phyloP scores from a whole-genome alignment of 2,888 invertebrate species.

The Lycaena phlaeas region DNA sequence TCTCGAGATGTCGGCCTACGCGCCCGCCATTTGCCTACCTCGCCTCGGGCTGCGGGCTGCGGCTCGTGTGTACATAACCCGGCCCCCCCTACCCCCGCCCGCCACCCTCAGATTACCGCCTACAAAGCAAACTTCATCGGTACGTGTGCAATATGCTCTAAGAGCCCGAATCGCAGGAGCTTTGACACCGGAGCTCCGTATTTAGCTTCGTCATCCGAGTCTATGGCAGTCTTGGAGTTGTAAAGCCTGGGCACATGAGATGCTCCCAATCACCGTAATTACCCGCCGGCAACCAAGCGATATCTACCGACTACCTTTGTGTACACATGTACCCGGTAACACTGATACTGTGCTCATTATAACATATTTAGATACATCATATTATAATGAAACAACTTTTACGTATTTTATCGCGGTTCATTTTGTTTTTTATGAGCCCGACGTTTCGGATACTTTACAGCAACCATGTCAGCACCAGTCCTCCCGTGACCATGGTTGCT shows the following conservation, averaged over 20 bases:
- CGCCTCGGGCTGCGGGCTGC: constrained; percentile 43
- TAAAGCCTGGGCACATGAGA: constrained; percentile 30
- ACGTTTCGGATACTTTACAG: too few relatives aligned
- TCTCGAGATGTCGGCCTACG: constrained; percentile 69
- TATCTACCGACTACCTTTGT: constrained; percentile 5
- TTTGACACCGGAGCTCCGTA: constrained; percentile 56
- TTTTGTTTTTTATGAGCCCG: too few relatives aligned
- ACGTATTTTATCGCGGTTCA: too few relatives aligned
- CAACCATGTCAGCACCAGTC: too few relatives aligned
- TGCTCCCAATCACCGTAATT: constrained; percentile 51
- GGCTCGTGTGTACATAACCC: constrained; percentile 68
- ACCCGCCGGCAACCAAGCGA: constrained; percentile 31
- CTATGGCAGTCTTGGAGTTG: constrained; percentile 34
- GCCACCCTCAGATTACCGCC: constrained; percentile 70
- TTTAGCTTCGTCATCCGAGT: constrained; percentile 37
- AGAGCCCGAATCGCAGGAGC: constrained; percentile 62
- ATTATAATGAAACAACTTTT: too few relatives aligned
- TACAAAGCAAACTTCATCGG: constrained; percentile 73
- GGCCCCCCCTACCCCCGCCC: constrained; percentile 58
- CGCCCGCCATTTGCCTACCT: constrained; percentile 72
- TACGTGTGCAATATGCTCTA: constrained; percentile 73
- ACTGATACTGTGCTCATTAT: too few relatives aligned
- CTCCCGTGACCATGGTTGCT: too few relatives aligned
- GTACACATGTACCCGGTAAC: too few relatives aligned
- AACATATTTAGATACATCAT: too few relatives aligned